Conservation (phyloP, 1,140 invertebrate species). For the Cydia splendana region DNA sequence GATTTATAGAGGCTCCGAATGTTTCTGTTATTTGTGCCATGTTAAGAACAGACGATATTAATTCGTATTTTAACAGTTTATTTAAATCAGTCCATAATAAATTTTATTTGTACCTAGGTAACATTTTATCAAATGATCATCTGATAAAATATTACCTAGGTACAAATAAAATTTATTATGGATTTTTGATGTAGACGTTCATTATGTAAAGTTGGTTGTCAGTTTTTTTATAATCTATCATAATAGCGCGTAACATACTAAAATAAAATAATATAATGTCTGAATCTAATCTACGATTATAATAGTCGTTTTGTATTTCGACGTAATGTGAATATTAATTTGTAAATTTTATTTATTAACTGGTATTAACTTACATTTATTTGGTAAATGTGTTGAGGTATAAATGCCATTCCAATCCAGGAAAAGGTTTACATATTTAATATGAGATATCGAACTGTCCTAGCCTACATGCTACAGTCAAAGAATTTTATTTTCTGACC, state of each 20-base stretch:
- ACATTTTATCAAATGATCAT: too few species aligned
- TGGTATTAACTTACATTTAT: background rate
- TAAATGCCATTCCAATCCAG: slow-evolving; percentile 15
- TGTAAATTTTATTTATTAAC: slow-evolving; percentile 36
- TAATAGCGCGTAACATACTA: slow-evolving; percentile 40
- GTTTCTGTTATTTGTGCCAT: slow-evolving; percentile 1
- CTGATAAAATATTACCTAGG: too few species aligned
- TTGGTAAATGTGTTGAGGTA: slow-evolving; percentile 23
- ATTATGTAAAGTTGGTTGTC: background rate
- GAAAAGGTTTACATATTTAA: slow-evolving; percentile 31
- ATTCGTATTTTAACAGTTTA: background rate
- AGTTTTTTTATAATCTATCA: background rate
- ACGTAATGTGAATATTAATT: slow-evolving; percentile 56
- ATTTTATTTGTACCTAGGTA: too few species aligned
- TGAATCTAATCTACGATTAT: slow-evolving; percentile 51
- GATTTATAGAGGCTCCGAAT: background rate
- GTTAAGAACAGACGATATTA: background rate
- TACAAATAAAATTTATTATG: too few species aligned
- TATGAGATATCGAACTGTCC: background rate
- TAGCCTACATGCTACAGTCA: background rate
- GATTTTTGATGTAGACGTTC: background rate
- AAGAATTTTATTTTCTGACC: too few species aligned
- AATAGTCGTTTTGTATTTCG: slow-evolving; percentile 57
- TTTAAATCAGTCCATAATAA: too few species aligned
- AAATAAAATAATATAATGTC: slow-evolving; percentile 51